Evolutionary conservation across 2,888 invertebrate species (phyloP), one percentile per base, ranked within the genome.

Genomic region (Ophion ventricosus): DNA sequence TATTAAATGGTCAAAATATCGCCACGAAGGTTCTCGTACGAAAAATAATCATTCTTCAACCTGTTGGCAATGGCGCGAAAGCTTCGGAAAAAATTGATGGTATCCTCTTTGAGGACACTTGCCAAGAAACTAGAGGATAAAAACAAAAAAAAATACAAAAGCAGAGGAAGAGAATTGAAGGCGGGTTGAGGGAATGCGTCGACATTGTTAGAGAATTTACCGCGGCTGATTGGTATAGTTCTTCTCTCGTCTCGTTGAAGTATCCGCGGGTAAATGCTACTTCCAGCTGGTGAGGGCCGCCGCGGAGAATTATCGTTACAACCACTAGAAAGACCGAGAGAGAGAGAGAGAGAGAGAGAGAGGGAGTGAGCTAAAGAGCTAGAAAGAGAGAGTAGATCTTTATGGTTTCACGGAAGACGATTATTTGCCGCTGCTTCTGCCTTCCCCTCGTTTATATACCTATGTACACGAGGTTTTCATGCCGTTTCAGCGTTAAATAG

Each of bases 341-440:
- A 64, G 26, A n/a, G 25, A 77, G 43, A 69, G n/a, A 72, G 54
- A 64, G 49, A 74, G n/a, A 56, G 57, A 76, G 61, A 63, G 57
- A 75, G 63, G 26, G 67, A 49, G 61, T 64, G 64, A 56, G 57
- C 17, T 54, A 61, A 20, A 11, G 75, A 56, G 49, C 0, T 1
- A 49, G 5, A 29, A 59, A 75, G 75, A 64, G 40, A 49, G n/a
- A 77, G 67, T 35, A 77, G 77, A 29, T 70, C 59, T 84, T 82
- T 82, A 84, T 79, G 81, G 81, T 84, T 84, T 84, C 84, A 82
- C 72, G 81, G 84, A 84, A 84, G 81, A 84, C 78, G 78, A 84
- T 84, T 75, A 84, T 81, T 82, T 59, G 80, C 61, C 82, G 79
- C 54, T 81, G 80, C 80, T 78, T 77, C 63, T 81, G 78, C 78